Conservation (phyloP, 2,797 vertebrate genomes). For the Sphenodon punctatus region DNA sequence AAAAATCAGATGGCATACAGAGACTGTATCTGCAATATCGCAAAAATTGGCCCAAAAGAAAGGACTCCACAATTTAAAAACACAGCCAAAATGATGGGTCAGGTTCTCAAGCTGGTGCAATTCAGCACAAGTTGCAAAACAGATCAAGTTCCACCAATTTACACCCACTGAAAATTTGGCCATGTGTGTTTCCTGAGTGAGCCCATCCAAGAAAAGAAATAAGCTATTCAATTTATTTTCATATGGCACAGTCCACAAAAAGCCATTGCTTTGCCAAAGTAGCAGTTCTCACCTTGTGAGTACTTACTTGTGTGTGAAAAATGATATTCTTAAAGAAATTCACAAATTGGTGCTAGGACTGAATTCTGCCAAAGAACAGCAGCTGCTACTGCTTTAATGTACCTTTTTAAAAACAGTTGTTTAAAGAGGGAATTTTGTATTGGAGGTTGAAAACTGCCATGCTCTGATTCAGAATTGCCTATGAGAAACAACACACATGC, state of each 20-base stretch:
- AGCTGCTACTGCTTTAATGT: neutral
- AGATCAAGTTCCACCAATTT: slow-evolving; percentile 56
- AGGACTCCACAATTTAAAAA: slow-evolving; percentile 10
- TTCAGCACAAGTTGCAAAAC: slow-evolving; percentile 28
- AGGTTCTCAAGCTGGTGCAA: slow-evolving; percentile 21
- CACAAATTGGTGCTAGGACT: slow-evolving; percentile 31
- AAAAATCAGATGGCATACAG: slow-evolving; percentile 25
- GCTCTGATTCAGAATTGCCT: too few relatives aligned
- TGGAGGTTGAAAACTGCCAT: too few relatives aligned
- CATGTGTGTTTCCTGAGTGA: slow-evolving; percentile 62
- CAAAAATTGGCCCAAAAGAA: slow-evolving; percentile 45
- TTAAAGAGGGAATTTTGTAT: slow-evolving; percentile 11
- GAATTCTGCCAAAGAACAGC: slow-evolving; percentile 36
- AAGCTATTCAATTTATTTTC: slow-evolving; percentile 48
- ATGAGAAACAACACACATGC: too few relatives aligned
- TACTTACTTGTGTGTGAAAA: slow-evolving; percentile 36
- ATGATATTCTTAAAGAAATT: slow-evolving; percentile 25
- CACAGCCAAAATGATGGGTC: slow-evolving; percentile 34
- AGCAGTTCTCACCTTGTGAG: slow-evolving; percentile 9
- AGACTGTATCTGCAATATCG: slow-evolving; percentile 39
- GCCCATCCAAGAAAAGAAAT: slow-evolving; percentile 48
- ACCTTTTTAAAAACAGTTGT: neutral
- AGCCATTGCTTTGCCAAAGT: slow-evolving; percentile 34
- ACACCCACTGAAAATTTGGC: slow-evolving; percentile 47
- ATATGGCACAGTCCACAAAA: slow-evolving; percentile 43